These are phyloP conservation scores for Sylvia borin DNA, from an alignment of 2,797 vertebrate species.

Conservation along the genomic window DNA sequence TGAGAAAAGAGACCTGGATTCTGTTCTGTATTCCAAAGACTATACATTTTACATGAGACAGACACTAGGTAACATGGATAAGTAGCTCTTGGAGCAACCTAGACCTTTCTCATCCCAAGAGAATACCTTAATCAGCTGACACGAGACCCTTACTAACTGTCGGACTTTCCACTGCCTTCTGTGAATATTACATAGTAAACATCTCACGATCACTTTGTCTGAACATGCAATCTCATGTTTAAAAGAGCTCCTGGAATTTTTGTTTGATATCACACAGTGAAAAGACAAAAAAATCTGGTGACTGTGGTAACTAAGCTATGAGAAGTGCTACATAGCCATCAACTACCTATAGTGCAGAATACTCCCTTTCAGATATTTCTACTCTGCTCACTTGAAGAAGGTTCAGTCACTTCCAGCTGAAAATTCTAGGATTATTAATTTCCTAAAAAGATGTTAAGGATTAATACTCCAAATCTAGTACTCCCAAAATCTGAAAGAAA, in stretches of 20 bases:
- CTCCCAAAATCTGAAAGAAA: neutral
- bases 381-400: neutral
- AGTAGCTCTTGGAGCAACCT: neutral
- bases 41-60: constrained; percentile 28
- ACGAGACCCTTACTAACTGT: neutral
- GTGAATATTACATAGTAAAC: neutral
- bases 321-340: neutral
- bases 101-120: neutral
- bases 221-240: neutral
- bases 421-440: neutral
- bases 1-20: neutral
- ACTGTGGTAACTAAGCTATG: neutral
- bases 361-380: neutral
- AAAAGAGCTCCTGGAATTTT: neutral
- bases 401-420: neutral
- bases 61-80: neutral
- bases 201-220: neutral
- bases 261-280: neutral
- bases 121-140: neutral
- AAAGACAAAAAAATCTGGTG: neutral
- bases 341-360: neutral
- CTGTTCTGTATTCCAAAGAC: neutral
- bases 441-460: neutral
- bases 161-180: neutral
- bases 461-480: neutral